Evolutionary conservation across 2,113 vertebrate species (phyloP).

Genomic region (Excalfactoria chinensis): DNA sequence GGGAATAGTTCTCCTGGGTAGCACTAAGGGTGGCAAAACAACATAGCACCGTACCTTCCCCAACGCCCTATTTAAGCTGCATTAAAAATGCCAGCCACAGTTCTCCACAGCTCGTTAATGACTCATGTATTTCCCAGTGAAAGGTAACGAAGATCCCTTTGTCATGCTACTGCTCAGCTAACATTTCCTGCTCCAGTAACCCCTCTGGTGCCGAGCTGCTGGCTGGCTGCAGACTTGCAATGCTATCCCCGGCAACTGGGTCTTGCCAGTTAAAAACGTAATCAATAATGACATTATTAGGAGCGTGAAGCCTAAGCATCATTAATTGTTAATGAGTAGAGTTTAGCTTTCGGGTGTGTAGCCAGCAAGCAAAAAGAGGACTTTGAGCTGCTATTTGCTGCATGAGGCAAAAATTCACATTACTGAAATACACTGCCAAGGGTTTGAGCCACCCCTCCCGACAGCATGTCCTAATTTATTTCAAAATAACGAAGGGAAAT

Average conservation of each 20-base stretch:
- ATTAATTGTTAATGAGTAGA: constrained; percentile 31
- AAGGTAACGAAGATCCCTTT: background rate
- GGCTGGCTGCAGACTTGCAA: background rate
- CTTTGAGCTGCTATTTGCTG: background rate
- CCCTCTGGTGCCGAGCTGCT: background rate
- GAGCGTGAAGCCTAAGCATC: background rate
- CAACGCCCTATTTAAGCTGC: background rate
- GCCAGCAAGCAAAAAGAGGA: background rate
- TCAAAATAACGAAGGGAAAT: background rate
- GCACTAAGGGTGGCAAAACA: background rate
- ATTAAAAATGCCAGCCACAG: background rate
- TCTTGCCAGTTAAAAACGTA: background rate
- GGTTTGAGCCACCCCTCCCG: background rate
- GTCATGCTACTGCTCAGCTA: background rate
- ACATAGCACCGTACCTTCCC: background rate
- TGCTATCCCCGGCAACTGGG: background rate
- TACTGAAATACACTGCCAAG: background rate
- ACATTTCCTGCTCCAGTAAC: background rate
- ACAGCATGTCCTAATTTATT: background rate
- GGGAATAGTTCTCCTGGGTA: background rate
- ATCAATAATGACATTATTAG: constrained; percentile 27
- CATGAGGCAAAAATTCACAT: background rate
- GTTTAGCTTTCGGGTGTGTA: background rate
- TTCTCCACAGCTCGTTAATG: background rate
- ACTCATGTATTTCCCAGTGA: background rate